Percentiles rank a stretch among this genome's conserved stretches.
Conservation (phyloP, 1,140 invertebrate species). For the Gonatopus flavifemur region DNA sequence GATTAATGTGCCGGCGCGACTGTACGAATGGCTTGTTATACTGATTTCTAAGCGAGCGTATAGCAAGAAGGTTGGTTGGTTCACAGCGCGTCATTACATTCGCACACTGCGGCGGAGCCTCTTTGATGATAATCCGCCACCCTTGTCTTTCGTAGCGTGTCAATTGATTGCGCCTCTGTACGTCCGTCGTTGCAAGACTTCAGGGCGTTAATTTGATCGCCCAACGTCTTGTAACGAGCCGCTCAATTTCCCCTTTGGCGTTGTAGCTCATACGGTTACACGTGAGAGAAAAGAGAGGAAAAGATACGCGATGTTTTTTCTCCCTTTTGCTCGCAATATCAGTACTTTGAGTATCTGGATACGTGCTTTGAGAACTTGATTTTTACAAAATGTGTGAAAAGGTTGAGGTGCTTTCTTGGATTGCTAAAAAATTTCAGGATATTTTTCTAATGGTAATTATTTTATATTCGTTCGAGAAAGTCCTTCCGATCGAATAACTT, state of each 20-base stretch:
- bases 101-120: constrained; percentile 17
- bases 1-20: constrained; percentile 47
- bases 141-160: constrained; percentile 35
- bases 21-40: constrained; percentile 51
- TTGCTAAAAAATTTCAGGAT: too few relatives aligned
- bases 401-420: too few relatives aligned
- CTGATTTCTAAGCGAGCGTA: constrained; percentile 36
- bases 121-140: constrained; percentile 40
- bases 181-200: constrained; percentile 17
- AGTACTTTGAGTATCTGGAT: too few relatives aligned
- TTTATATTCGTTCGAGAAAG: too few relatives aligned
- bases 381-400: too few relatives aligned
- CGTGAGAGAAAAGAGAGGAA: background rate
- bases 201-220: constrained; percentile 50
- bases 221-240: constrained; percentile 42
- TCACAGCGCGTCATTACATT: too few relatives aligned
- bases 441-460: too few relatives aligned
- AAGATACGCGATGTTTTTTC: background rate
- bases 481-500: too few relatives aligned
- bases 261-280: constrained; percentile 39
- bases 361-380: too few relatives aligned
- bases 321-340: too few relatives aligned
- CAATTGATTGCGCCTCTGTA: constrained; percentile 49
- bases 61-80: background rate
- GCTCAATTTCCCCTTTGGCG: constrained; percentile 44